phyloP scores from a whole-genome alignment of 1,140 invertebrate species.

The Drosophila baimaii region DNA sequence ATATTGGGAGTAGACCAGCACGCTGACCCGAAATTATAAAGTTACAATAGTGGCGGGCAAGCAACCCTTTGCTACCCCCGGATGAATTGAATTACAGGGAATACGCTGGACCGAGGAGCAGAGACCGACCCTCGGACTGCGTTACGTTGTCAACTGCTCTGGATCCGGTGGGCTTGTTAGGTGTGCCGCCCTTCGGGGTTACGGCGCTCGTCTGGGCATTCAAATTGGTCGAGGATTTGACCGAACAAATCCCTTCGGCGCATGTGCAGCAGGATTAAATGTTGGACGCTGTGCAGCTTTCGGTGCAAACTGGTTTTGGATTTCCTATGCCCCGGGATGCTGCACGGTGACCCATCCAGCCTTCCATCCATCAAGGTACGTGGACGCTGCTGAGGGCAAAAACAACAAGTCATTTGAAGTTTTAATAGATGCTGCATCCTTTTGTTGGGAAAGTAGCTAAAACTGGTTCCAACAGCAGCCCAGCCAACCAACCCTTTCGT shows the following conservation, averaged over 20 bases:
- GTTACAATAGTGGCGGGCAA: constrained; percentile 59
- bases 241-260: constrained; percentile 77
- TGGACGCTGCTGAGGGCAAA: constrained; percentile 63
- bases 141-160: constrained; percentile 49
- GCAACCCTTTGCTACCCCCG: constrained; percentile 70
- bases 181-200: constrained; percentile 56
- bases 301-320: constrained; percentile 70
- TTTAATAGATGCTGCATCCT: constrained; percentile 80
- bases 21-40: constrained; percentile 79
- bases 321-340: constrained; percentile 69
- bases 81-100: constrained; percentile 63
- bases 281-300: constrained; percentile 73
- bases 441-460: constrained; percentile 56
- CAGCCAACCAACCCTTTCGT: constrained; percentile 57
- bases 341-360: constrained; percentile 68
- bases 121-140: constrained; percentile 61
- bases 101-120: constrained; percentile 36
- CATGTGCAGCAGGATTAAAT: constrained; percentile 76
- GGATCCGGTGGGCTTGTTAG: constrained; percentile 53
- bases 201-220: constrained; percentile 38
- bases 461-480: constrained; percentile 64
- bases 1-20: constrained; percentile 45
- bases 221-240: constrained; percentile 73
- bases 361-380: constrained; percentile 69
- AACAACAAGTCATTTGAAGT: constrained; percentile 80